Conservation (phyloP, 1,140 invertebrate genomes). For the Trypoxylus dichotomus region DNA sequence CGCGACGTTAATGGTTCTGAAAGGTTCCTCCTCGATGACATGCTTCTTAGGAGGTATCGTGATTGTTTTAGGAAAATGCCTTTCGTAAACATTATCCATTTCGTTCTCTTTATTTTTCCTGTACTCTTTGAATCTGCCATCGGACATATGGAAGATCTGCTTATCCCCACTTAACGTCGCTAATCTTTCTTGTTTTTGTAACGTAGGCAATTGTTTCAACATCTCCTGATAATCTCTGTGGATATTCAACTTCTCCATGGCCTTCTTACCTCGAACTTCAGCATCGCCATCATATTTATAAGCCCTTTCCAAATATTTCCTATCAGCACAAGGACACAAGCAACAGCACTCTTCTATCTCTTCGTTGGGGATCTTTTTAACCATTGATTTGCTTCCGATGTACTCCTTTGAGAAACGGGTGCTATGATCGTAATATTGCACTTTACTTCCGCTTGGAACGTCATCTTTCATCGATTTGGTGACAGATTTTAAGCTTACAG, state of each 20-base stretch:
- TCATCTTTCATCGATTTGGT: not conserved
- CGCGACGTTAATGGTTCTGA: constrained; percentile 7
- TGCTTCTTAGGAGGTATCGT: constrained; percentile 31
- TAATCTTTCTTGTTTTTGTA: constrained; percentile 51
- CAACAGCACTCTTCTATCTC: constrained; percentile 33
- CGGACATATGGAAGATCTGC: constrained; percentile 48
- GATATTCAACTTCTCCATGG: constrained; percentile 55
- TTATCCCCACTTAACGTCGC: constrained; percentile 44
- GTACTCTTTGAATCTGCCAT: constrained; percentile 42
- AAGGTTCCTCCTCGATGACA: constrained; percentile 29
- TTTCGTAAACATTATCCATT: constrained; percentile 48
- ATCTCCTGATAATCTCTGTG: constrained; percentile 56
- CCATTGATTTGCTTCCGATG: not conserved
- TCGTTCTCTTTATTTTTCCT: constrained; percentile 45
- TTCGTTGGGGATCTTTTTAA: constrained; percentile 35
- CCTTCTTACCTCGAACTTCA: constrained; percentile 54
- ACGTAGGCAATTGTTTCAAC: constrained; percentile 51
- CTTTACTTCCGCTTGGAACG: constrained; percentile 29
- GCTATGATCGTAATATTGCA: constrained; percentile 39
- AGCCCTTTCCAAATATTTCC: constrained; percentile 40
- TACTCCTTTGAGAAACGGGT: constrained; percentile 36
- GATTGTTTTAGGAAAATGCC: constrained; percentile 40
- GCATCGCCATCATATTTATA: constrained; percentile 45
- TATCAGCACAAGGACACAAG: constrained; percentile 37
- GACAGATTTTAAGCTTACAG: constrained; percentile 26